Evolutionary conservation across 2,888 invertebrate species (phyloP).

Genomic region (Argyra leucocephala): DNA sequence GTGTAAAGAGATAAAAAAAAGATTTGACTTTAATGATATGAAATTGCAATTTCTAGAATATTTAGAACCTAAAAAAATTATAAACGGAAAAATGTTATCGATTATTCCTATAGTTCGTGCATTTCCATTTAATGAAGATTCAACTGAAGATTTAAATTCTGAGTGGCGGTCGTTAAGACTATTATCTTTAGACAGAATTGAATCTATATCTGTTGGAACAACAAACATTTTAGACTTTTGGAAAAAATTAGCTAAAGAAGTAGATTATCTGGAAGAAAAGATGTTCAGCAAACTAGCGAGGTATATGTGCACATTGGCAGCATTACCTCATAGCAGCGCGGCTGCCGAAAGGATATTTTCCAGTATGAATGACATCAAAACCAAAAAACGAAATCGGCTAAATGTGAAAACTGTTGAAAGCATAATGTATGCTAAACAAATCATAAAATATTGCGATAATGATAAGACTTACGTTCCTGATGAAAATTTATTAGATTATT

Average conservation of each 20-base stretch:
- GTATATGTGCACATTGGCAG: slow-evolving; percentile 15
- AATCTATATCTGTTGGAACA: slow-evolving; percentile 7
- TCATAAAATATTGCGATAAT: too few species aligned
- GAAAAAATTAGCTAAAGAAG: not conserved
- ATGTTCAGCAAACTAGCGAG: slow-evolving; percentile 10
- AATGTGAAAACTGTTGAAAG: slow-evolving; percentile 12
- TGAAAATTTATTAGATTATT: too few species aligned
- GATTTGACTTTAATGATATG: not conserved
- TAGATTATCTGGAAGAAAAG: slow-evolving; percentile 12
- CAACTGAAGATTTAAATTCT: slow-evolving; percentile 13
- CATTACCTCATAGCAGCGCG: slow-evolving; percentile 15
- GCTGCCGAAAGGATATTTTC: slow-evolving; percentile 17
- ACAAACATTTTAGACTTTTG: slow-evolving; percentile 9
- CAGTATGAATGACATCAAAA: slow-evolving; percentile 10
- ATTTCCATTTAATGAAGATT: slow-evolving; percentile 9
- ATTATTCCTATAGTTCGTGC: slow-evolving; percentile 10
- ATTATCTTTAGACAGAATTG: slow-evolving; percentile 11
- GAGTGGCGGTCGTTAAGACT: slow-evolving; percentile 13
- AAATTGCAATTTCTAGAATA: slow-evolving; percentile 14
- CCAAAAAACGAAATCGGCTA: slow-evolving; percentile 12
- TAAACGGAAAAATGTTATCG: slow-evolving; percentile 8
- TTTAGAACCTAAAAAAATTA: slow-evolving; percentile 10
- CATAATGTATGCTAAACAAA: not conserved
- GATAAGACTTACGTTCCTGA: too few species aligned
- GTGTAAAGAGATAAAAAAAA: too few species aligned